Evolutionary conservation across 2,888 invertebrate species (phyloP).

Genomic region (Sinodicranocentrus sp.): DNA sequence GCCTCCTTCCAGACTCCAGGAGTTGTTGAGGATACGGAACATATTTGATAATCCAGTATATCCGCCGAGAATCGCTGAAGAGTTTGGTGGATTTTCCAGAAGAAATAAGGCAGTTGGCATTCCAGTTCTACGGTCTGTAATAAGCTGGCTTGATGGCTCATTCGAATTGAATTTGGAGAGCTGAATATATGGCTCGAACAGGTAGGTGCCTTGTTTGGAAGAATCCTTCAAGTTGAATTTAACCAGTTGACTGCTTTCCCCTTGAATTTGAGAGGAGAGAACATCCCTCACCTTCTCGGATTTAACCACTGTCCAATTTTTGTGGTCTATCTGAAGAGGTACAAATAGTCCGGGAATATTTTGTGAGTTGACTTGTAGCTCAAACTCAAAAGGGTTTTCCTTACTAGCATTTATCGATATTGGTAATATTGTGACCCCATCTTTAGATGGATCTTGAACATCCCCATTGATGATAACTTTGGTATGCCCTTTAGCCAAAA

Average conservation of each 20-base stretch:
- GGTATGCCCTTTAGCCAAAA: neutral
- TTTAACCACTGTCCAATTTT: constrained; percentile 4
- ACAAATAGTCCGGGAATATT: neutral
- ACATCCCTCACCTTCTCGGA: neutral
- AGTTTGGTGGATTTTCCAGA: neutral
- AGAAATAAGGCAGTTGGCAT: neutral
- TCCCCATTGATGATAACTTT: neutral
- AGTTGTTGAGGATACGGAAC: neutral
- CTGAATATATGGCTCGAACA: neutral
- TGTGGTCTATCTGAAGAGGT: neutral
- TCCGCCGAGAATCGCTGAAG: neutral
- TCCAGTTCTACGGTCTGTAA: neutral
- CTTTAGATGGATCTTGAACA: neutral
- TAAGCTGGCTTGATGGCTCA: neutral
- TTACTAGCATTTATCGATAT: neutral
- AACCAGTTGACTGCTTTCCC: neutral
- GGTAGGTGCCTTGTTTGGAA: neutral
- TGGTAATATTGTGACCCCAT: neutral
- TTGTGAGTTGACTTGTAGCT: neutral
- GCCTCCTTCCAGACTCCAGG: neutral
- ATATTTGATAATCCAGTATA: neutral
- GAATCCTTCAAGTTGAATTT: neutral
- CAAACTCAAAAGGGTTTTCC: neutral
- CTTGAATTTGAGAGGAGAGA: neutral
- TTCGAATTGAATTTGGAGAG: neutral